phyloP scores from a whole-genome alignment of 2,797 vertebrate species.

The Poecilia picta region DNA sequence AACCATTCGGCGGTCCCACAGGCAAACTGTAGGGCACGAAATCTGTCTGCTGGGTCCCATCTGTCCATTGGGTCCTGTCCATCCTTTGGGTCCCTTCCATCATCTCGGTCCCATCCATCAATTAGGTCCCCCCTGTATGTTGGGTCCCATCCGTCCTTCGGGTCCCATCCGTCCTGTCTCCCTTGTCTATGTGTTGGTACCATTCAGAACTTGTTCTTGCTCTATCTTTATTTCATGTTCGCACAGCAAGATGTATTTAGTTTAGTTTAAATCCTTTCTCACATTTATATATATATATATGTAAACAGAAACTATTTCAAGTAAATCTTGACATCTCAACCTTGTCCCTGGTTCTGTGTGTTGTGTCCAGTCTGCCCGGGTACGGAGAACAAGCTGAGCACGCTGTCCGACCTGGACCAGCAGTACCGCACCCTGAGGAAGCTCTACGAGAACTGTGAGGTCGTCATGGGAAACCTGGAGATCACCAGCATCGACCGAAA shows the following conservation, averaged over 20 bases:
- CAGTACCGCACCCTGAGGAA: constrained; percentile 95
- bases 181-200: constrained; percentile 40
- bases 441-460: constrained; percentile 97
- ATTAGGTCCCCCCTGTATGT: no score
- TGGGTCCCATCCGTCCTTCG: constrained; percentile 32
- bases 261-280: not conserved
- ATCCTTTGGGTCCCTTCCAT: no score
- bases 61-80: constrained; percentile 1
- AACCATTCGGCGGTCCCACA: constrained; percentile 48
- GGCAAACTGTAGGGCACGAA: constrained; percentile 64
- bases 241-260: not conserved
- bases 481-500: constrained; percentile 97
- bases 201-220: constrained; percentile 26
- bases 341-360: constrained; percentile 5
- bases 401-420: constrained; percentile 95
- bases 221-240: not conserved
- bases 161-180: constrained; percentile 27
- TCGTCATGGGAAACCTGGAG: constrained; percentile 98
- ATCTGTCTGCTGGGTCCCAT: constrained; percentile 17
- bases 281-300: not conserved
- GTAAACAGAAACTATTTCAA: not conserved
- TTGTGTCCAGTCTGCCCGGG: constrained; percentile 89
- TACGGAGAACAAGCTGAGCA: constrained; percentile 98
- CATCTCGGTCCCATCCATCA: no score
- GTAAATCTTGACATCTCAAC: no score